Conservation (phyloP, 2,797 vertebrate species). For the Threskiornis aethiopicus region DNA sequence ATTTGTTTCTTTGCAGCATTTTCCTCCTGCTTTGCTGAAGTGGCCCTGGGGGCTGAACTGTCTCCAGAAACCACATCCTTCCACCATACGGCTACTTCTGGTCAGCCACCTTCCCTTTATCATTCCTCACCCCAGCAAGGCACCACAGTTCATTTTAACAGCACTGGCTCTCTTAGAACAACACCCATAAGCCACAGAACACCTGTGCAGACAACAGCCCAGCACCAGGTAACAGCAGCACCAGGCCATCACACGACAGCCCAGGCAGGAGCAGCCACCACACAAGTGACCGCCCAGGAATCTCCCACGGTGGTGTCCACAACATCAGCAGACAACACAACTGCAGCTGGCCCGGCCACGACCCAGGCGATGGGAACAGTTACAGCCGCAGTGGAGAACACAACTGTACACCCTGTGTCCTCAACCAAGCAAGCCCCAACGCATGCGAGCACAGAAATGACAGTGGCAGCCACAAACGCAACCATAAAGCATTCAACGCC, state of each 20-base stretch:
- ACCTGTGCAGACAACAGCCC: neutral
- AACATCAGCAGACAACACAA: neutral
- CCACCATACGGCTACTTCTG: neutral
- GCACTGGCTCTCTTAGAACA: neutral
- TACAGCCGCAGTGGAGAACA: neutral
- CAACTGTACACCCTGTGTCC: neutral
- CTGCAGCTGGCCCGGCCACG: neutral
- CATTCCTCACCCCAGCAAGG: neutral
- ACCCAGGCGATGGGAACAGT: neutral
- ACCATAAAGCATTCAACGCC: fast-evolving
- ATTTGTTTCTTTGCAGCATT: slow-evolving; percentile 28
- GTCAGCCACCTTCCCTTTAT: neutral
- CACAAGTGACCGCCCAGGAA: neutral
- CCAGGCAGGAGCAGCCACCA: neutral
- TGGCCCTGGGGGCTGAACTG: neutral
- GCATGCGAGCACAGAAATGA: neutral
- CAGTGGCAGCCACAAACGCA: neutral
- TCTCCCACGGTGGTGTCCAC: neutral
- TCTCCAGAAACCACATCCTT: neutral
- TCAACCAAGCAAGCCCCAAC: neutral
- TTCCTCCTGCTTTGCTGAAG: neutral
- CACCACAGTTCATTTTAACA: neutral
- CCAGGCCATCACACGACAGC: neutral
- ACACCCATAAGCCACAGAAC: neutral
- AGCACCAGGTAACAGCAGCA: neutral